These are phyloP conservation scores for Rhabdomys pumilio DNA, from an alignment of 2,797 vertebrate species.

Conservation along the genomic window DNA sequence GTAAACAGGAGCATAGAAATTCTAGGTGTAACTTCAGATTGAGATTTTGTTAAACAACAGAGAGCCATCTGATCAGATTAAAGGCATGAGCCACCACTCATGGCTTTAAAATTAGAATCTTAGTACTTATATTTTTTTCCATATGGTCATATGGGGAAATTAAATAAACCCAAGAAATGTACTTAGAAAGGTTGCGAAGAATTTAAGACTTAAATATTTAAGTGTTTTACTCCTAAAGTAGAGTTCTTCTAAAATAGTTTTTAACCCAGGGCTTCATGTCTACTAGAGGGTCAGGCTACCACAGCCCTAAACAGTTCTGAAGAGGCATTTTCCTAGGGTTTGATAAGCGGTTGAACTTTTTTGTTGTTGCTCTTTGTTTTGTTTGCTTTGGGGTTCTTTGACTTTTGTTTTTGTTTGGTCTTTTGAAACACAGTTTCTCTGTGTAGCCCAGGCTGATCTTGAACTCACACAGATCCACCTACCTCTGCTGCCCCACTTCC, in stretches of 20 bases:
- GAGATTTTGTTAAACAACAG: background rate
- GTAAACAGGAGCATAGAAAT: conserved; percentile 78
- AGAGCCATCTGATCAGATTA: background rate
- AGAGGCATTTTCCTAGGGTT: background rate
- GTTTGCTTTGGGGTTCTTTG: no score
- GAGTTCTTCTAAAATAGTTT: conserved; percentile 36
- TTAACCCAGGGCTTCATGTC: background rate
- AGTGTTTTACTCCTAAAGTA: background rate
- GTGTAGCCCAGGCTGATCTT: background rate
- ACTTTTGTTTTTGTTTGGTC: background rate
- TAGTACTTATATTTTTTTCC: conserved; percentile 49
- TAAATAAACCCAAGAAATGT: conserved; percentile 29
- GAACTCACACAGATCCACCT: background rate
- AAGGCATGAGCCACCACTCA: background rate
- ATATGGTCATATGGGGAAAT: background rate
- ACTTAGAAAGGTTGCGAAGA: conserved; percentile 21
- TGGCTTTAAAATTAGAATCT: conserved; percentile 22
- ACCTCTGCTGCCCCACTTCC: background rate
- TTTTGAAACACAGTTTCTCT: background rate
- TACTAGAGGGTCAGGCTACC: background rate
- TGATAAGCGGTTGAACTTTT: background rate
- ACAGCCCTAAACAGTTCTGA: background rate
- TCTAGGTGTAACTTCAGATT: conserved; percentile 29
- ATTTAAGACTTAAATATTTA: conserved; percentile 20
- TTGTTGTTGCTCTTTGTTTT: background rate